Percentiles rank a stretch among this genome's conserved stretches.
Conservation (phyloP, 2,113 vertebrate species). For the Osmerus eperlanus region DNA sequence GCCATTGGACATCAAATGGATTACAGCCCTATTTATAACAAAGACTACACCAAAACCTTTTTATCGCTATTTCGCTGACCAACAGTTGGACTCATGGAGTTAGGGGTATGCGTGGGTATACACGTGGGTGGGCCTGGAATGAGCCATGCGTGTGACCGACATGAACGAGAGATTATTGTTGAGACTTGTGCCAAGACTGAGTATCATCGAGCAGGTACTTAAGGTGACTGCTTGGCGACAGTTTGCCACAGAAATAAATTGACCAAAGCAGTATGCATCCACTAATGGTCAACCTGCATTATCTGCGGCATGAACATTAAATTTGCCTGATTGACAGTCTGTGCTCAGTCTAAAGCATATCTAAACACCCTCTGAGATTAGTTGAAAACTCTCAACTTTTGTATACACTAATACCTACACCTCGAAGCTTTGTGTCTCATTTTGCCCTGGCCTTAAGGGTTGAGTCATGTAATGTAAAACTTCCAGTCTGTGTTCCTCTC, state of each 20-base stretch:
- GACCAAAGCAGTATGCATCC: constrained; percentile 57
- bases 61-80: too few species aligned
- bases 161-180: constrained; percentile 30
- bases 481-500: not conserved
- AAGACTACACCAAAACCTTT: too few species aligned
- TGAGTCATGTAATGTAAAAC: not conserved
- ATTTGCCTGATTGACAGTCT: constrained; percentile 56
- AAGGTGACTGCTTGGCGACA: constrained; percentile 51
- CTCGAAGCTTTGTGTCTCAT: too few species aligned
- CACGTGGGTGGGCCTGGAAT: not conserved
- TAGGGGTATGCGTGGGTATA: too few species aligned
- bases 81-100: too few species aligned
- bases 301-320: constrained; percentile 66
- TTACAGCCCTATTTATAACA: not conserved
- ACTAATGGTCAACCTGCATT: constrained; percentile 63
- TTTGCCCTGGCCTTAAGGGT: not conserved
- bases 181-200: constrained; percentile 17
- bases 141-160: not conserved
- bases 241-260: constrained; percentile 64
- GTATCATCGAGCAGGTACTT: constrained; percentile 42
- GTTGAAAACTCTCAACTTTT: too few species aligned
- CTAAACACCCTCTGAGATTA: not conserved
- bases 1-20: too few species aligned
- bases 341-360: constrained; percentile 46
- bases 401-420: too few species aligned